A percentile compares a stretch with the other conserved stretches of the same genome.
Conservation (phyloP, 2,797 vertebrate species). For the Lemur catta region DNA sequence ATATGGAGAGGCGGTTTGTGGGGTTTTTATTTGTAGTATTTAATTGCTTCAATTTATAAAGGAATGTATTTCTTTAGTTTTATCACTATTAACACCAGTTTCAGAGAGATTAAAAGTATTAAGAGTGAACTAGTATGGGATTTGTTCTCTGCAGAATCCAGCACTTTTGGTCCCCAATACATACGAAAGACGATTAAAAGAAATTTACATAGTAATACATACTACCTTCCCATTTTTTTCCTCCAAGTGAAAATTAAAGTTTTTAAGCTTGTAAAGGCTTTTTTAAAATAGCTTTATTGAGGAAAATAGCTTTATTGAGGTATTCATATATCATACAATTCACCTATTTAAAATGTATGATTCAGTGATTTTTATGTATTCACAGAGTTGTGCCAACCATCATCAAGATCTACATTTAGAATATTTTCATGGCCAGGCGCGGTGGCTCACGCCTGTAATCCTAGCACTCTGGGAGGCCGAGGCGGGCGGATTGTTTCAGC, state of each 20-base stretch:
- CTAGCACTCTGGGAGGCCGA: too few relatives aligned
- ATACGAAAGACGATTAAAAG: not conserved
- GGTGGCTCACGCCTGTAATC: too few relatives aligned
- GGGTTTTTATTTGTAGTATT: not conserved
- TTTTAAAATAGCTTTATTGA: constrained; percentile 37
- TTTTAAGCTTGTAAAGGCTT: not conserved
- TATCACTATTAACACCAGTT: not conserved
- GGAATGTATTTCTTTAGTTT: not conserved
- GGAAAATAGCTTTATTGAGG: not conserved
- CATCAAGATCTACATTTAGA: not conserved
- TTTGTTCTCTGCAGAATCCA: constrained; percentile 7
- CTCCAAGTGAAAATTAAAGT: not conserved
- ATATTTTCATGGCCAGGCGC: constrained; percentile 37
- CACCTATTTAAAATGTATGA: not conserved
- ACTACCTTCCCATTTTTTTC: not conserved
- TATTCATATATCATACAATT: not conserved
- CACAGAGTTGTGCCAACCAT: not conserved
- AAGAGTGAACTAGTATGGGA: not conserved
- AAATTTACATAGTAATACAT: not conserved
- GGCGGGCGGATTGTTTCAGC: too few relatives aligned
- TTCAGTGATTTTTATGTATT: not conserved
- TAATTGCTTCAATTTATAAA: not conserved
- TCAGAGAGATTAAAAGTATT: constrained; percentile 1
- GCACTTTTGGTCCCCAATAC: not conserved
- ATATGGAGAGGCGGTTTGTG: not conserved